Conservation (phyloP, 1,140 invertebrate species). For the Dreissena polymorpha region DNA sequence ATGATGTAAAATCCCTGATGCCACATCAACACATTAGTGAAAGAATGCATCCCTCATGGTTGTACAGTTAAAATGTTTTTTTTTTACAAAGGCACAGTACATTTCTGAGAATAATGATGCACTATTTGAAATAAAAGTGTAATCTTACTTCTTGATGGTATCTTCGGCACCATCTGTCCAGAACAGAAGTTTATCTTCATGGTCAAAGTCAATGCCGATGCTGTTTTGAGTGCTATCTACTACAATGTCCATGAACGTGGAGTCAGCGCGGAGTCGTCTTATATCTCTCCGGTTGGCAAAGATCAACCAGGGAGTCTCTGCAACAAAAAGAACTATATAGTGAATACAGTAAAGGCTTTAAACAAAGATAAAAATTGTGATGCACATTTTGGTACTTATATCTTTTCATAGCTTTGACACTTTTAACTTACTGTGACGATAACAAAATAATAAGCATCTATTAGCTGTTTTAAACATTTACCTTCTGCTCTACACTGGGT, state of each 20-base stretch:
- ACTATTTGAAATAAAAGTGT: not conserved
- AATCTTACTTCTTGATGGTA: slow-evolving; percentile 87
- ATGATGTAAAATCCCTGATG: too few relatives aligned
- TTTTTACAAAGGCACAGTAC: too few relatives aligned
- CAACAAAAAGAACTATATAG: slow-evolving; percentile 22
- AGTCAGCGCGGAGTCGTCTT: slow-evolving; percentile 64
- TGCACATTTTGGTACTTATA: too few relatives aligned
- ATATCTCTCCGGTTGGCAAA: slow-evolving; percentile 75
- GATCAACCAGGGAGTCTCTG: slow-evolving; percentile 68
- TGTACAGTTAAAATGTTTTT: too few relatives aligned
- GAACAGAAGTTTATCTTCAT: slow-evolving; percentile 94
- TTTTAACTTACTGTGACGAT: too few relatives aligned
- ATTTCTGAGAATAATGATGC: too few relatives aligned
- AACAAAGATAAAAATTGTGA: too few relatives aligned
- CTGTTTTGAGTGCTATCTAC: slow-evolving; percentile 79
- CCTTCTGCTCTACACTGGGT: slow-evolving; percentile 87
- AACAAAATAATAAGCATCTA: too few relatives aligned
- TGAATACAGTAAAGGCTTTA: too few relatives aligned
- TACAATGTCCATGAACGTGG: slow-evolving; percentile 62
- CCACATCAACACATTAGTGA: too few relatives aligned
- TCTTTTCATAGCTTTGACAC: too few relatives aligned
- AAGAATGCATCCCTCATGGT: too few relatives aligned
- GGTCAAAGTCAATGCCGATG: slow-evolving; percentile 81
- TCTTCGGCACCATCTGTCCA: slow-evolving; percentile 96
- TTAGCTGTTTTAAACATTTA: slow-evolving; percentile 36